Evolutionary conservation across 2,888 invertebrate species (phyloP), one percentile per base, ranked within the genome.

Genomic region (Watsonalla cultraria): DNA sequence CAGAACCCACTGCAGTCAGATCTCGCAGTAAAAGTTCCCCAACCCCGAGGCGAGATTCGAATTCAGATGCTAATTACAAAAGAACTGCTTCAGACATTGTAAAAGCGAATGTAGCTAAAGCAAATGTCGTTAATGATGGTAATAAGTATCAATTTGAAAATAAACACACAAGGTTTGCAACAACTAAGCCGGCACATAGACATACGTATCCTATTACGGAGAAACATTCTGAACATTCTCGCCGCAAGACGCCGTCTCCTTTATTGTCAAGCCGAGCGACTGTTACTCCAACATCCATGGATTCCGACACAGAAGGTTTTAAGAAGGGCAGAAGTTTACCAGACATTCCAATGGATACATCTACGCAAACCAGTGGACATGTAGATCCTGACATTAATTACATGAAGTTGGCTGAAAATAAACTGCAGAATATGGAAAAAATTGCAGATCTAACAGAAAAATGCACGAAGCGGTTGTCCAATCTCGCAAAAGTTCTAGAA

Each of bases 381-480:
- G 66, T 74, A 52, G 81, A 81, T 46, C 64, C 68, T 49, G 86
- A 89, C 65, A 67, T 72, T 4, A 81, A 86, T 62, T 81, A 80
- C 52, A 80, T 87, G 66, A 84, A 81, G 69, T 53, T 86, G 55
- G 90, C 84, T 35, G 87, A 89, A 72, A 78, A 82, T 51, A 89
- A 90, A 75, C 74, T 89, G 51, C 83, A 89, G 60, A 90, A 90
- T 61, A 90, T 90, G 84, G 90, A 90, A 64, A 90, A 89, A 76
- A 89, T 90, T 51, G 90, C 90, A 13, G 84, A 87, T 60, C 73
- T 90, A 33, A 90, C 90, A 6, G 89, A 90, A 66, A 87, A 86
- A 70, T 91, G 90, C 64, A 88, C 89, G 6, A 79, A 85, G 66
- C 76, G 90, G n/a, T 74, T 91, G 47, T 88, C 87, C 7, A 85